Base-by-base conservation (phyloP, 2,113 vertebrate species). In the Actenoides hombroni region DNA sequence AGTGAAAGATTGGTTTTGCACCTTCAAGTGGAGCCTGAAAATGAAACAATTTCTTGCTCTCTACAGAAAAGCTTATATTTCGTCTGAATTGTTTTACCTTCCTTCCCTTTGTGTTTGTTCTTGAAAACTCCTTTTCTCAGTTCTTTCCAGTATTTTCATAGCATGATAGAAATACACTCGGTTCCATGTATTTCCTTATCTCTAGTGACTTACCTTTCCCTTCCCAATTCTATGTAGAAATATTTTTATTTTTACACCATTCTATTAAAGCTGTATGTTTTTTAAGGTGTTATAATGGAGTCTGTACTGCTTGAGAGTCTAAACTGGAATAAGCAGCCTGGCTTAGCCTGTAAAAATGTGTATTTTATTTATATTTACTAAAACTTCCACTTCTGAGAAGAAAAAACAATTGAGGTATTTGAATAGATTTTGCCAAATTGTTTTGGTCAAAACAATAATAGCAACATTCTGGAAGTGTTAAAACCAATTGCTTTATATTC, bases 11-110 rank as follows among this genome's bases (percentile, higher is more conserved):
- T 85, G 18, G 39, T 33, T 85, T 90, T 90, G 54, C 48, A 90
- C 48, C 75, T 83, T 90, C 65, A 94, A 73, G 21, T 59, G 33
- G 35, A 92, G 74, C 24, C 67, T 93, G 51, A 83, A 96, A 92
- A 91, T 57, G 35, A 80, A 93, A 60, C 10, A 61, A 54, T 81
- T 81, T 74, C 51, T 84, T 86, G 20, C 33, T 80, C 39, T 80
- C 3, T 70, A 21, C 9, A 63, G 40, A 78, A 91, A 63, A 77
- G 3, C 24, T 56, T 5, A 7, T 86, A 39, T 81, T 94, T 92
- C 1, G 1, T 54, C 31, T 71, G 56, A 70, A 63, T 85, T 85
- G 42, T 75, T 94, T 93, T 93, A 67, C 28, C 16, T 71, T 71
- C 28, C 15, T 71, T 71, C 14, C 5, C 19, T 60, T 71, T 63